Evolutionary conservation across 2,888 invertebrate genomes (phyloP).

Genomic region (Apantesis nais): DNA sequence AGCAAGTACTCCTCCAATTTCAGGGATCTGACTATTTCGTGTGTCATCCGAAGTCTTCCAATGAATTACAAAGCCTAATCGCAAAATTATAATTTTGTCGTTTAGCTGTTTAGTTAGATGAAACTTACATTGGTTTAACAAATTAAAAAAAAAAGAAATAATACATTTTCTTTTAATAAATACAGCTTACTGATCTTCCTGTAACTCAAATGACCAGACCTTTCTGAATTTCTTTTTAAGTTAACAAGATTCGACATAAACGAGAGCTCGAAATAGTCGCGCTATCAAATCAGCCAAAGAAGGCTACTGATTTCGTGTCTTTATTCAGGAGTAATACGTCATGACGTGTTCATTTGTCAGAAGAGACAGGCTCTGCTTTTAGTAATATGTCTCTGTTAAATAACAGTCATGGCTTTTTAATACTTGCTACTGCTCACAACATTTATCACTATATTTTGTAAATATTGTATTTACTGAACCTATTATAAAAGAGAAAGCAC

Average conservation of each 20-base stretch:
- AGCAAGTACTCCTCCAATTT: no score
- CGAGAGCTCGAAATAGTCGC: neutral
- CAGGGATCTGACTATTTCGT: no score
- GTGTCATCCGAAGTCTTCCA: no score
- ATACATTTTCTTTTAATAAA: neutral
- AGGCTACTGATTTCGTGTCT: neutral
- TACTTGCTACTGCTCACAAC: neutral
- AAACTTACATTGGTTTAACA: no score
- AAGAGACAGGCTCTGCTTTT: neutral
- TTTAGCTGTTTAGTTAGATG: no score
- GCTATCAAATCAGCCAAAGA: neutral
- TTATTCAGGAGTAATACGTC: neutral
- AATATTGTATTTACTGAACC: no score
- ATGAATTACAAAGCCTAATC: no score
- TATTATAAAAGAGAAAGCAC: no score
- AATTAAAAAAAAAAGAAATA: neutral
- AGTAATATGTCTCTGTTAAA: neutral
- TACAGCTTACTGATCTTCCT: neutral
- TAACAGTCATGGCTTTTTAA: neutral
- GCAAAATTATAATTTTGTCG: no score
- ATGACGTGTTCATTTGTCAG: neutral
- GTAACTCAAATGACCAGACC: neutral
- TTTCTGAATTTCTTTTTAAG: neutral
- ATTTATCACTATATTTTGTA: neutral
- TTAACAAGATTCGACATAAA: neutral